A percentile compares a stretch with the other conserved stretches of the same genome.
phyloP scores from a whole-genome alignment of 2,797 vertebrate genomes.

The Cyclura pinguis region DNA sequence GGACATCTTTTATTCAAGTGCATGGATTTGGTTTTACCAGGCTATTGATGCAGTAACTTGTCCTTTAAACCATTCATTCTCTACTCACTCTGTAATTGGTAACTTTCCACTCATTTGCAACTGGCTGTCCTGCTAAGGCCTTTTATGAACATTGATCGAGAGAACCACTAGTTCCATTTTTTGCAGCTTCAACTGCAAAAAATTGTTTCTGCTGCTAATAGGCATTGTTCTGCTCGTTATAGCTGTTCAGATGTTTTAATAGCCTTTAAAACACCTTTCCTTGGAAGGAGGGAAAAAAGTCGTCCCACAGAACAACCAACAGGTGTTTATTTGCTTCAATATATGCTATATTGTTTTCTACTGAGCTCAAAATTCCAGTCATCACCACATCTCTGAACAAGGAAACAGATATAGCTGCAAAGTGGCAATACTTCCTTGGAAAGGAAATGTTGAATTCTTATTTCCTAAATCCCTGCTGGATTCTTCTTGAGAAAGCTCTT shows the following conservation, averaged over 20 bases:
- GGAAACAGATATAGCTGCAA: conserved; percentile 7
- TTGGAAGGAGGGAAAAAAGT: conserved; percentile 8
- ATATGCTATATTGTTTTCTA: neutral
- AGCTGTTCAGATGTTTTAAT: conserved; percentile 24
- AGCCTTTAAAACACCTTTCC: conserved; percentile 23
- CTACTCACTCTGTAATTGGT: neutral
- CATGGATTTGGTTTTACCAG: neutral
- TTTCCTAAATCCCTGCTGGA: too few species aligned
- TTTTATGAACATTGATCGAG: conserved; percentile 40
- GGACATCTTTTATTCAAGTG: neutral
- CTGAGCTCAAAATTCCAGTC: neutral
- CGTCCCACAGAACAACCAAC: neutral
- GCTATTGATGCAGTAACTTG: neutral
- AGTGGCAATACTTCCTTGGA: neutral
- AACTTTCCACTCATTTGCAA: neutral
- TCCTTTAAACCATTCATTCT: neutral
- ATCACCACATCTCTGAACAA: neutral
- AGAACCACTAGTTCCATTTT: conserved; percentile 6
- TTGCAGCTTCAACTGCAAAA: conserved; percentile 23
- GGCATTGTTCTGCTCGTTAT: conserved; percentile 19
- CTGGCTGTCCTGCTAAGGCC: conserved; percentile 22
- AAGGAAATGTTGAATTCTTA: too few species aligned
- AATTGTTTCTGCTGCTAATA: conserved; percentile 39
- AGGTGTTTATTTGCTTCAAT: conserved; percentile 1
- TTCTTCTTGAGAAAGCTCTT: too few species aligned